phyloP scores from a whole-genome alignment of 1,140 invertebrate species.

The Drosophila varians region DNA sequence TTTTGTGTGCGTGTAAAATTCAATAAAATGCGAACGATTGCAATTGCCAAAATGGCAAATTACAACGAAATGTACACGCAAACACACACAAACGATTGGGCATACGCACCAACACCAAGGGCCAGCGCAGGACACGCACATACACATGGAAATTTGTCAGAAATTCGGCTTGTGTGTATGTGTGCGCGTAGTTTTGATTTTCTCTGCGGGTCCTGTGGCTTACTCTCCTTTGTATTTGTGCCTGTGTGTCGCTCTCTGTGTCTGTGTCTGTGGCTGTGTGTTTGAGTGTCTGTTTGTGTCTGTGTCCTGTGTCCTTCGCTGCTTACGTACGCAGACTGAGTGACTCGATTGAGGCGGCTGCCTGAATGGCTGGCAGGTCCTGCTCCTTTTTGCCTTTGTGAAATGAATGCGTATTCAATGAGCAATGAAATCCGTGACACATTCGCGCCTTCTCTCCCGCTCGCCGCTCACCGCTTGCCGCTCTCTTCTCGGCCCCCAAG shows the following conservation, averaged over 20 bases:
- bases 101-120: neutral
- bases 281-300: conserved; percentile 14
- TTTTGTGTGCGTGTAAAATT: conserved; percentile 63
- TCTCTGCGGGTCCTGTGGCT: conserved; percentile 71
- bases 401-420: conserved; percentile 82
- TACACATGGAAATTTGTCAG: conserved; percentile 59
- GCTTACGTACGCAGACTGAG: conserved; percentile 81
- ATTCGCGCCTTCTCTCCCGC: conserved; percentile 60
- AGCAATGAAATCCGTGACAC: conserved; percentile 82
- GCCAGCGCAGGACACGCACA: conserved; percentile 16
- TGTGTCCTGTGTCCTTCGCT: conserved; percentile 52
- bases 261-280: conserved; percentile 42
- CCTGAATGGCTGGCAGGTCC: conserved; percentile 66
- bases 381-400: conserved; percentile 55
- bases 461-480: neutral
- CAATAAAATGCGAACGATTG: conserved; percentile 75
- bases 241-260: conserved; percentile 21
- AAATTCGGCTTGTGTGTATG: conserved; percentile 56
- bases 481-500: neutral
- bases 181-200: conserved; percentile 80
- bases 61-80: conserved; percentile 50
- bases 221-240: conserved; percentile 59
- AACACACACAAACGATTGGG: neutral
- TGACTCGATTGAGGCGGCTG: conserved; percentile 78
- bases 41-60: conserved; percentile 69